These are phyloP conservation scores for Zapornia atra DNA, from an alignment of 2,113 vertebrate species.

Conservation along the genomic window DNA sequence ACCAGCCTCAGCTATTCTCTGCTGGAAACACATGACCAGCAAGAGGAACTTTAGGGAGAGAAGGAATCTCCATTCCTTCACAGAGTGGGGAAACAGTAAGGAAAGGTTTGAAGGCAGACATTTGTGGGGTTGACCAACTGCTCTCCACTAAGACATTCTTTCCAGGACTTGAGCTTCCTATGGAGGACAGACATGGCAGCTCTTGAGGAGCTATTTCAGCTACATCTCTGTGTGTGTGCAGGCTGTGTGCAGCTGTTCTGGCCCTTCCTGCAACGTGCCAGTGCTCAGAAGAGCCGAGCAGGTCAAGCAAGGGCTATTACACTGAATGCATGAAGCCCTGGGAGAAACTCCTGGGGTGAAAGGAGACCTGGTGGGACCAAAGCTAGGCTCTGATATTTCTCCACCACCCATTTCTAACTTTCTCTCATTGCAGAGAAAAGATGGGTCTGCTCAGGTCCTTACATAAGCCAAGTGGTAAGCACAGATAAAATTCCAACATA, in stretches of 20 bases:
- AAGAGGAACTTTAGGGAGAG: background rate
- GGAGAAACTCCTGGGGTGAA: background rate
- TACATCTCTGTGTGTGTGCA: background rate
- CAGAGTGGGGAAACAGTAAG: background rate
- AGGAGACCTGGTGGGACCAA: background rate
- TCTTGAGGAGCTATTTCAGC: background rate
- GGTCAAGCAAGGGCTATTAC: background rate
- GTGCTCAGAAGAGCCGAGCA: background rate
- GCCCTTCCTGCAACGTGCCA: background rate
- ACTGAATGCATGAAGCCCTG: background rate
- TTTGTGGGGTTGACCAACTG: background rate
- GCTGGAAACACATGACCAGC: background rate
- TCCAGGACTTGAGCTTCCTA: background rate
- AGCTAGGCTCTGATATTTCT: background rate
- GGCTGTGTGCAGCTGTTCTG: background rate
- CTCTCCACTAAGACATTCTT: background rate
- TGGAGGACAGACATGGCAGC: background rate
- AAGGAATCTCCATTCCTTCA: background rate
- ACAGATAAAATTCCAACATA: background rate
- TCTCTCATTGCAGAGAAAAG: background rate
- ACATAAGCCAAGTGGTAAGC: background rate
- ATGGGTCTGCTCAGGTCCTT: background rate
- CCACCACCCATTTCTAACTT: background rate
- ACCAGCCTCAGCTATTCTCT: background rate
- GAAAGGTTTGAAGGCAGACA: background rate